Percentiles rank a stretch among this genome's conserved stretches.
phyloP scores from a whole-genome alignment of 2,888 invertebrate genomes.

The Julus scandinavius region DNA sequence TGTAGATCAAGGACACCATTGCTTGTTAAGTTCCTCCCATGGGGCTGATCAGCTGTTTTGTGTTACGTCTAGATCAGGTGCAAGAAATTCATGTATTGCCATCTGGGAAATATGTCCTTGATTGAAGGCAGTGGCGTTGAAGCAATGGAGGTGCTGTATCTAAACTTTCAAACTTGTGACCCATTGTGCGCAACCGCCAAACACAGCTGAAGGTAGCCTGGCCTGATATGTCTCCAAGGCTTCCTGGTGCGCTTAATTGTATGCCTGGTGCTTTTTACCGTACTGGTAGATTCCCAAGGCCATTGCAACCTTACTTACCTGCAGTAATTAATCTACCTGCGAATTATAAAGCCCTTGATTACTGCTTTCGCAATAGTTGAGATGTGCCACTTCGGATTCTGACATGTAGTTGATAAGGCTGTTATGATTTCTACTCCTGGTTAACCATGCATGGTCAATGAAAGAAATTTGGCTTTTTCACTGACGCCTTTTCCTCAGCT shows the following conservation, averaged over 20 bases:
- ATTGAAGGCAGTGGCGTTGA: background rate
- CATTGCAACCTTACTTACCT: background rate
- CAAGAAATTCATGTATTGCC: background rate
- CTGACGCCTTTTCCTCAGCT: background rate
- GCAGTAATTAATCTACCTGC: background rate
- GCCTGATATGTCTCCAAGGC: background rate
- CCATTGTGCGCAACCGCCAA: background rate
- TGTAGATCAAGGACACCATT: too few species aligned
- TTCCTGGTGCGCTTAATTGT: background rate
- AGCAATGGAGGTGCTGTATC: background rate
- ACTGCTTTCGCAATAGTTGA: background rate
- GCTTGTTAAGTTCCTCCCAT: too few species aligned
- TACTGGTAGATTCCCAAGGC: background rate
- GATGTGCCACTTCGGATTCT: background rate
- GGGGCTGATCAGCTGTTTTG: background rate
- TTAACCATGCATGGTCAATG: background rate
- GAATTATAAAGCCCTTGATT: background rate
- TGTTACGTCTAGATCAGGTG: background rate
- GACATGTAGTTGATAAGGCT: background rate
- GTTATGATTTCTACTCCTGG: background rate
- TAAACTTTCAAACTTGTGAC: conserved; percentile 26
- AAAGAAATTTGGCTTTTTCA: background rate
- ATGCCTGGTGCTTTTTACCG: background rate
- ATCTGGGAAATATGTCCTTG: conserved; percentile 6
- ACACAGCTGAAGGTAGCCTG: background rate